phyloP scores from a whole-genome alignment of 2,888 invertebrate genomes.

The Ormyrus thymus region DNA sequence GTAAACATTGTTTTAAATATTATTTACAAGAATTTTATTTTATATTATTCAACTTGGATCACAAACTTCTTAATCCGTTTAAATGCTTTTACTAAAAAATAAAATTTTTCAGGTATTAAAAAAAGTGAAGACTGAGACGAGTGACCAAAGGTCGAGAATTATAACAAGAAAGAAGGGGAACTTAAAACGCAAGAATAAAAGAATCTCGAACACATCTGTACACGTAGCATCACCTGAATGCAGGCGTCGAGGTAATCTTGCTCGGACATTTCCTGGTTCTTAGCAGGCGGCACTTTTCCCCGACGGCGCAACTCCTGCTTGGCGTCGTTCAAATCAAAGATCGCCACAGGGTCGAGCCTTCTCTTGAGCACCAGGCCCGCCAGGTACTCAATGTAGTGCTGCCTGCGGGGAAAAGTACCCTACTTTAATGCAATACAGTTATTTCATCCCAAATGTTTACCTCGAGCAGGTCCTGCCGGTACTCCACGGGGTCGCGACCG shows the following conservation, averaged over 20 bases:
- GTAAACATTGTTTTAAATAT: neutral
- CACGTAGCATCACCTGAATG: slow-evolving; percentile 82
- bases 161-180: slow-evolving; percentile 2
- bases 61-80: neutral
- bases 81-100: neutral
- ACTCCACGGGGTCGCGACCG: slow-evolving; percentile 78
- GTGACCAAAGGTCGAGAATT: neutral
- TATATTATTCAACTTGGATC: neutral
- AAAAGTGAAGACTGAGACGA: slow-evolving; percentile 16
- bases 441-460: slow-evolving; percentile 68
- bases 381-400: slow-evolving; percentile 97
- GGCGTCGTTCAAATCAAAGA: slow-evolving; percentile 91
- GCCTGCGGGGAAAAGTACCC: slow-evolving; percentile 79
- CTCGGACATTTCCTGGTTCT: slow-evolving; percentile 88
- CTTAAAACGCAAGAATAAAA: slow-evolving; percentile 20
- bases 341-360: slow-evolving; percentile 90
- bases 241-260: slow-evolving; percentile 90
- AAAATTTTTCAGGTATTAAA: slow-evolving; percentile 11
- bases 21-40: neutral
- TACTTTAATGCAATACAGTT: slow-evolving; percentile 34
- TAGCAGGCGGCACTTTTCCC: slow-evolving; percentile 88
- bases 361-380: slow-evolving; percentile 89
- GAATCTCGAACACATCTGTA: neutral
- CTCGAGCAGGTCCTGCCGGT: slow-evolving; percentile 76
- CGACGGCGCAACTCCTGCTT: slow-evolving; percentile 90